Evolutionary conservation across 2,888 invertebrate species (phyloP).

Genomic region (Orchestes rusci): DNA sequence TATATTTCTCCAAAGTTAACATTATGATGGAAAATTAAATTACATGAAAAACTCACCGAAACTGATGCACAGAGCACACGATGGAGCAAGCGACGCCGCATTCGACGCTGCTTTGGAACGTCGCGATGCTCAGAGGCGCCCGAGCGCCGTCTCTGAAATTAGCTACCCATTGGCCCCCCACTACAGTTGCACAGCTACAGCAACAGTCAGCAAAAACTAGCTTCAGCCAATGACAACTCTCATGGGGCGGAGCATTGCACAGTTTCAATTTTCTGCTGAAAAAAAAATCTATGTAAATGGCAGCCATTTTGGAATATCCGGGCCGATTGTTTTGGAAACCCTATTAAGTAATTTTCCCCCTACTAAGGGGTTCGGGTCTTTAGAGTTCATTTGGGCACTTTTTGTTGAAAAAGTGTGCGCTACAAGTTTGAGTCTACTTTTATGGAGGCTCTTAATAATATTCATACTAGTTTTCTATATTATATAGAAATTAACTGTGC

Average conservation of each 20-base stretch:
- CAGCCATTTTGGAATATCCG: slow-evolving; percentile 45
- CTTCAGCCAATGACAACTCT: slow-evolving; percentile 26
- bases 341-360: slow-evolving; percentile 24
- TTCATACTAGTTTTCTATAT: too few species aligned
- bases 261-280: slow-evolving; percentile 36
- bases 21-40: too few species aligned
- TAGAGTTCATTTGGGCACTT: too few species aligned
- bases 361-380: too few species aligned
- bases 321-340: slow-evolving; percentile 41
- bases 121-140: slow-evolving; percentile 11
- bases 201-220: slow-evolving; percentile 33
- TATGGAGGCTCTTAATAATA: too few species aligned
- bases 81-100: slow-evolving; percentile 30
- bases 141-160: slow-evolving; percentile 48
- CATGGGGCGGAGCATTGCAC: slow-evolving; percentile 28
- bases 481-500: too few species aligned
- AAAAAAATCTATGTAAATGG: slow-evolving; percentile 30
- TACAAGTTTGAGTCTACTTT: too few species aligned
- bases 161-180: slow-evolving; percentile 47
- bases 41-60: slow-evolving; percentile 19
- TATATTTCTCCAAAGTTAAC: too few species aligned
- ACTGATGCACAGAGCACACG: slow-evolving; percentile 15
- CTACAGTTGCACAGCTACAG: slow-evolving; percentile 39
- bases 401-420: too few species aligned
- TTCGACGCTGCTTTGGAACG: slow-evolving; percentile 47